Conservation (phyloP, 2,113 vertebrate species). For the Macaca mulatta region DNA sequence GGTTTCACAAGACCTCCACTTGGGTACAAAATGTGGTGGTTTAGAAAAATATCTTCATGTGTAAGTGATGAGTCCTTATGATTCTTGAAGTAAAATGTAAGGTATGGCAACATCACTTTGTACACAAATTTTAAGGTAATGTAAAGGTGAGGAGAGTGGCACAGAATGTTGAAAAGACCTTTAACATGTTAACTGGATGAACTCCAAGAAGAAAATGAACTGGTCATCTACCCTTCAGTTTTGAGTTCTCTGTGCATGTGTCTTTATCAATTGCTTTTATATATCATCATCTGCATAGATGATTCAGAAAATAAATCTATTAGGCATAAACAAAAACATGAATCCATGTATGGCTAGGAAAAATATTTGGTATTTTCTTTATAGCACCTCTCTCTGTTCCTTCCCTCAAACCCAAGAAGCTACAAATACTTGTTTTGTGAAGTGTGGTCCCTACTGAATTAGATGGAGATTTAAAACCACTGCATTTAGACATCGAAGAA, state of each 20-base stretch:
- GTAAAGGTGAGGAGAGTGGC: neutral
- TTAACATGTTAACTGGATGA: neutral
- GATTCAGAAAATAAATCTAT: neutral
- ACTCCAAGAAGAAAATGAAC: neutral
- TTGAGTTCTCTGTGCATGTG: neutral
- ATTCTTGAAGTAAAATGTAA: neutral
- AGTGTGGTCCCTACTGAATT: neutral
- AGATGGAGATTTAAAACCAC: neutral
- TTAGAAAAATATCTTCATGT: neutral
- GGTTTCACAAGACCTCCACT: neutral
- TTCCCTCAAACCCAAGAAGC: neutral
- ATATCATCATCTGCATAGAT: neutral
- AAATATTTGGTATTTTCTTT: neutral
- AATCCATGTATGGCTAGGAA: neutral
- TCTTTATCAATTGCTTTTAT: neutral
- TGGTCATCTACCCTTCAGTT: neutral
- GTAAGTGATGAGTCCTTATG: neutral
- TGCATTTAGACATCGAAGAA: neutral
- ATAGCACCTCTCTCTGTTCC: neutral
- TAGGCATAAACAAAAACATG: neutral
- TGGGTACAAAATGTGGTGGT: neutral
- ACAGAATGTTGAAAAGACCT: neutral
- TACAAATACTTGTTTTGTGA: neutral
- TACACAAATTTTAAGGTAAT: neutral
- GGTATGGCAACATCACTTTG: neutral